Evolutionary conservation across 1,140 invertebrate genomes (phyloP).

Genomic region (Drosophila ananassae): DNA sequence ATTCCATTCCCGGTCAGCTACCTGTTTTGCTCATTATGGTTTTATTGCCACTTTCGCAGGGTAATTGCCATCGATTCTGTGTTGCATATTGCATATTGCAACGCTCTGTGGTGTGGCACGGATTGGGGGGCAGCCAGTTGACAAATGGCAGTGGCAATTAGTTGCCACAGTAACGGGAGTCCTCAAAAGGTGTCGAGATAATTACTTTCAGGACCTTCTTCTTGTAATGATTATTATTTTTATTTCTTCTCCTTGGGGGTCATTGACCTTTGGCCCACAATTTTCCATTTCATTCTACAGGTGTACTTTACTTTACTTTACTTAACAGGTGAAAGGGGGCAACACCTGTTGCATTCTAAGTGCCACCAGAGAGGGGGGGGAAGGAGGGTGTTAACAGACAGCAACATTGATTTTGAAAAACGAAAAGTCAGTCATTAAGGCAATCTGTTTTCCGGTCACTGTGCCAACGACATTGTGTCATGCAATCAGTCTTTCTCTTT

Average conservation of each 20-base stretch:
- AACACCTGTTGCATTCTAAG: constrained; percentile 18
- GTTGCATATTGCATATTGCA: not conserved
- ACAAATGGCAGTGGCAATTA: constrained; percentile 4
- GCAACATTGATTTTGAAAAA: constrained; percentile 64
- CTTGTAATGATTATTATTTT: not conserved
- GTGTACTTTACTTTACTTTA: not conserved
- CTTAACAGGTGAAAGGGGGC: constrained; percentile 6
- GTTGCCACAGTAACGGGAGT: not conserved
- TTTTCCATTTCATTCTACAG: not conserved
- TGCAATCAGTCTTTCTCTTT: constrained; percentile 39
- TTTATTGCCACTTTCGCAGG: constrained; percentile 70
- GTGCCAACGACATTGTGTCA: constrained; percentile 78
- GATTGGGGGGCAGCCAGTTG: not conserved
- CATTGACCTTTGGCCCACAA: not conserved
- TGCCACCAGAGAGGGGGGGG: not conserved
- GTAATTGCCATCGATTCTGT: constrained; percentile 68
- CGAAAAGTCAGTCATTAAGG: constrained; percentile 74
- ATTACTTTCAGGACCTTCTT: not conserved
- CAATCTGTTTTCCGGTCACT: constrained; percentile 78
- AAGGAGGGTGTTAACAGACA: not conserved
- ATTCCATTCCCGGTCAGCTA: not conserved
- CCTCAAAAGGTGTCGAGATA: not conserved
- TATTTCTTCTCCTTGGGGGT: not conserved
- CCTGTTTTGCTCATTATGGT: constrained; percentile 53
- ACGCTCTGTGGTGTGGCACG: not conserved